Evolutionary conservation across 2,113 vertebrate species (phyloP).

Genomic region (Naja naja): DNA sequence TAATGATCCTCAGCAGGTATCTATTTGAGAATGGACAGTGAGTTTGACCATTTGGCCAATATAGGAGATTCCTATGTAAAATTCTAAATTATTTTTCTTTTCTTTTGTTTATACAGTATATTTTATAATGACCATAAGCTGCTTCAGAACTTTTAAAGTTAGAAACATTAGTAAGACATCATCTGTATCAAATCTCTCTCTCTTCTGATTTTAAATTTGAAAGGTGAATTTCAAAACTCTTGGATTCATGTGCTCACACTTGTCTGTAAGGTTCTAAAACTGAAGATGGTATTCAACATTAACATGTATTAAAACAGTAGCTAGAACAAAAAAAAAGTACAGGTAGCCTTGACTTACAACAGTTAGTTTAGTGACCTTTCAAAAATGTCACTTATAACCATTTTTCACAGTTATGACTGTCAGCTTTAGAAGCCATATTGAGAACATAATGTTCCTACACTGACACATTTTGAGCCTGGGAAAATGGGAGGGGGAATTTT

Average conservation of each 20-base stretch:
- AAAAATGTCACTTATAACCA: too few relatives aligned
- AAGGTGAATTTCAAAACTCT: neutral
- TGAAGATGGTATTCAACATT: neutral
- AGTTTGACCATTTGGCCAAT: neutral
- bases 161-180: neutral
- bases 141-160: neutral
- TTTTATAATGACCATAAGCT: neutral
- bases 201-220: neutral
- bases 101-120: neutral
- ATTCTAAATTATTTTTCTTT: neutral
- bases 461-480: too few relatives aligned
- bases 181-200: neutral
- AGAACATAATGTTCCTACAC: too few relatives aligned
- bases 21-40: neutral
- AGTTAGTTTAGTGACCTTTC: too few relatives aligned
- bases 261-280: neutral
- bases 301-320: neutral
- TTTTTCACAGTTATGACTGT: too few relatives aligned
- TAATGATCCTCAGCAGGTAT: neutral
- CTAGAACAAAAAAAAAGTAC: neutral
- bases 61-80: neutral
- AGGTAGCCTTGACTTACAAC: too few relatives aligned
- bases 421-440: too few relatives aligned
- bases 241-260: neutral
- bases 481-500: too few relatives aligned